phyloP scores from a whole-genome alignment of 2,113 vertebrate genomes.

The Trematomus loennbergii region DNA sequence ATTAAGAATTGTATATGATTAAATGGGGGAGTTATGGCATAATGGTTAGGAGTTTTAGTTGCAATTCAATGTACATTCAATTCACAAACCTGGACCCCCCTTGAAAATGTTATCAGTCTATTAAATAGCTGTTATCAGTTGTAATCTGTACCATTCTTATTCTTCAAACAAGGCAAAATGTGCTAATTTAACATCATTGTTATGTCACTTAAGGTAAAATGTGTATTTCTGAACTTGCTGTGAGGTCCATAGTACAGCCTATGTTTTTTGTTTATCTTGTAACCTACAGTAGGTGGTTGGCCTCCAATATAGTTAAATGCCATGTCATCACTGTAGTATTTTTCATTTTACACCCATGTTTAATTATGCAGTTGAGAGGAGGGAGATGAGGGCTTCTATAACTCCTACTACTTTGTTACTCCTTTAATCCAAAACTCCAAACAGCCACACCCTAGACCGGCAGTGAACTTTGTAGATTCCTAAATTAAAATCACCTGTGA shows the following conservation, averaged over 20 bases:
- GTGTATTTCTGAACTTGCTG: neutral
- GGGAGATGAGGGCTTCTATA: slow-evolving; percentile 7
- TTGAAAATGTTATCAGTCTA: too few species aligned
- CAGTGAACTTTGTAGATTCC: neutral
- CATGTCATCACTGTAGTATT: slow-evolving; percentile 4
- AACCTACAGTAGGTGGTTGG: neutral
- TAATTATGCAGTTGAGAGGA: slow-evolving; percentile 1
- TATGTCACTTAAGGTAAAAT: too few species aligned
- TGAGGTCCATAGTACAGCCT: neutral
- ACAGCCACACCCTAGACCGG: slow-evolving; percentile 10
- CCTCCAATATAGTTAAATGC: slow-evolving; percentile 1
- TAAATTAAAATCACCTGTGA: neutral
- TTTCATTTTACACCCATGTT: neutral
- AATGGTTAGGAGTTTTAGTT: neutral
- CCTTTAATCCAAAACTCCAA: neutral
- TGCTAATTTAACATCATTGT: too few species aligned
- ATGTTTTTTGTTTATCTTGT: neutral
- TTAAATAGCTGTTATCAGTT: too few species aligned
- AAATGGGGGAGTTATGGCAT: neutral
- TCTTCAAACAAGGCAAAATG: too few species aligned
- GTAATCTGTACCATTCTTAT: too few species aligned
- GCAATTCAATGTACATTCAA: too few species aligned
- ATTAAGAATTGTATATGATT: neutral
- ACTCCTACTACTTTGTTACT: slow-evolving; percentile 25
- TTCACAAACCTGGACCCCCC: too few species aligned